These are phyloP conservation scores for Eilema griseolum DNA, from an alignment of 2,888 invertebrate species.

Conservation along the genomic window DNA sequence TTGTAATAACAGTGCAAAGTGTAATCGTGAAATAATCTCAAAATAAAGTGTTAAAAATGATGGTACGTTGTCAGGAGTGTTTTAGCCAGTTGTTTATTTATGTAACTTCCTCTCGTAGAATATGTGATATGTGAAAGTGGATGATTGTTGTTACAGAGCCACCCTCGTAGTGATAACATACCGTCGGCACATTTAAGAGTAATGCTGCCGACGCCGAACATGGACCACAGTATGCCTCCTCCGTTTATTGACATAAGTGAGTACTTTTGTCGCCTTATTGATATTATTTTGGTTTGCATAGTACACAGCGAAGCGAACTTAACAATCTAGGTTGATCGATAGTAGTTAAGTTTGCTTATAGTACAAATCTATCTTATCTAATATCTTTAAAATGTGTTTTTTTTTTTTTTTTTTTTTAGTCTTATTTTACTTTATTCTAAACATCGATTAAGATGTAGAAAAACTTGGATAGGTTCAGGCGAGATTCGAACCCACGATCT, in stretches of 20 bases:
- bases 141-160: constrained; percentile 70
- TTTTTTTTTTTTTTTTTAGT: too few species aligned
- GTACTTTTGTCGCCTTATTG: constrained; percentile 44
- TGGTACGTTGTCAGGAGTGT: constrained; percentile 62
- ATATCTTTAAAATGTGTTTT: not conserved
- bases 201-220: constrained; percentile 69
- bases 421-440: too few species aligned
- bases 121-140: constrained; percentile 67
- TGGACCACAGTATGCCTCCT: constrained; percentile 72
- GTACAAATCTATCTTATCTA: not conserved
- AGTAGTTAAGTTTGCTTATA: not conserved
- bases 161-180: constrained; percentile 70
- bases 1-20: constrained; percentile 38
- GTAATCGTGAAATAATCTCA: constrained; percentile 26
- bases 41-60: constrained; percentile 52
- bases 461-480: too few species aligned
- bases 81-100: constrained; percentile 76
- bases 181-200: constrained; percentile 76
- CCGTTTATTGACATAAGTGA: constrained; percentile 77
- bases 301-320: constrained; percentile 25
- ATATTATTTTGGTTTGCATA: constrained; percentile 28
- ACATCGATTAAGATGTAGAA: too few species aligned
- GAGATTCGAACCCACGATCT: too few species aligned
- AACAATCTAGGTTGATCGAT: constrained; percentile 38
- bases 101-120: constrained; percentile 67